These are phyloP conservation scores for Acleris emargana DNA, from an alignment of 2,888 invertebrate genomes.

Conservation along the genomic window DNA sequence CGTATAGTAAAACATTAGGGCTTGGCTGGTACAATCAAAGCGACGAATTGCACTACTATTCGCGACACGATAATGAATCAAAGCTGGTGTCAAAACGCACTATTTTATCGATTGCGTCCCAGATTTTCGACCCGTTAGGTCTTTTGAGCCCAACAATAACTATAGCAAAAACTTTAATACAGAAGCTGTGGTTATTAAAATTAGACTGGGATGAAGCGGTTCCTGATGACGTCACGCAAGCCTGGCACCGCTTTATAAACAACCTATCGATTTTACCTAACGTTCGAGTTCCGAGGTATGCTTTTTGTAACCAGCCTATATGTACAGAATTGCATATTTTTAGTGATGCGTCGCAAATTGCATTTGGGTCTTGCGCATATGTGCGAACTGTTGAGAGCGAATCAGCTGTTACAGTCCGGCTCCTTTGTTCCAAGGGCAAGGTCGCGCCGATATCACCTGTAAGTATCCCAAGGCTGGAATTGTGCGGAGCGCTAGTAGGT, in stretches of 20 bases:
- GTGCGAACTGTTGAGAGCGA: slow-evolving; percentile 31
- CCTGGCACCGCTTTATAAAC: slow-evolving; percentile 19
- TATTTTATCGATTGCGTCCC: neutral
- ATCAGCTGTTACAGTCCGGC: no score
- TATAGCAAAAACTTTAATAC: slow-evolving; percentile 7
- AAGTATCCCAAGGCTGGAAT: no score
- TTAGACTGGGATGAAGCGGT: slow-evolving; percentile 28
- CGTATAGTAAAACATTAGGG: no score
- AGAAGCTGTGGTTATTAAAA: slow-evolving; percentile 25
- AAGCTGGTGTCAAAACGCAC: no score
- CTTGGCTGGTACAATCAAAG: no score
- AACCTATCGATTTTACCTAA: neutral
- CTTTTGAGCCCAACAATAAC: slow-evolving; percentile 1
- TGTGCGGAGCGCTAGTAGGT: no score
- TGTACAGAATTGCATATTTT: slow-evolving; percentile 36
- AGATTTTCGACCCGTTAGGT: slow-evolving; percentile 7
- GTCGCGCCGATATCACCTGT: no score
- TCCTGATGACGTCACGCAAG: slow-evolving; percentile 8
- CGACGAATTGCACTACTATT: no score
- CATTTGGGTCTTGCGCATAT: slow-evolving; percentile 44
- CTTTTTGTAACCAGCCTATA: slow-evolving; percentile 4
- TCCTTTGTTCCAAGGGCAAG: no score
- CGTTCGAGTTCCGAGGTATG: slow-evolving; percentile 22
- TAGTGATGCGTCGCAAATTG: slow-evolving; percentile 40
- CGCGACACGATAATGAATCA: no score